Evolutionary conservation across 2,113 vertebrate species (phyloP).

Genomic region (Oxygymnocypris stewartii): DNA sequence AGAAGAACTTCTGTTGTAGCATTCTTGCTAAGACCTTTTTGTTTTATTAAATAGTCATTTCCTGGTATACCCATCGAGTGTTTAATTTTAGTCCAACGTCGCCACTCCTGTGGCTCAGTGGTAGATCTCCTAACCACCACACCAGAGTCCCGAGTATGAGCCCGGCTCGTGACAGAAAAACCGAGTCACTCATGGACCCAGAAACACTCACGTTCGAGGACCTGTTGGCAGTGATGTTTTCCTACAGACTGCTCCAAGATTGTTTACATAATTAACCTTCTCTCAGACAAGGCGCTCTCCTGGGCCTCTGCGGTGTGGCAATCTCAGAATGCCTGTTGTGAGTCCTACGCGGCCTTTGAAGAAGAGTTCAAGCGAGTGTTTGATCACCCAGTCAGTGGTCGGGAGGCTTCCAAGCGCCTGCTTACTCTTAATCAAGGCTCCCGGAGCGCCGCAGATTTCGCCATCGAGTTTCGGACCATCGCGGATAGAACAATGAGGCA

Average conservation of each 20-base stretch:
- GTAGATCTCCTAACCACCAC: no score
- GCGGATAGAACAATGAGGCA: no score
- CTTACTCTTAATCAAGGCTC: neutral
- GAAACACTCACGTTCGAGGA: neutral
- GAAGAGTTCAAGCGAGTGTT: neutral
- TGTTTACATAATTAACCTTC: neutral
- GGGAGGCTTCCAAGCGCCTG: neutral
- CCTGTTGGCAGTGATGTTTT: neutral
- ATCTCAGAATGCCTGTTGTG: neutral
- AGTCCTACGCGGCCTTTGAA: neutral
- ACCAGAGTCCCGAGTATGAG: no score
- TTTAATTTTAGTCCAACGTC: no score
- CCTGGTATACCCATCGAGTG: no score
- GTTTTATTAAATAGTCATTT: no score
- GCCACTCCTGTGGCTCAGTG: no score
- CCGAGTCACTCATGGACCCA: neutral
- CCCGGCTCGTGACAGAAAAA: no score
- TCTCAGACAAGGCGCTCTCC: neutral
- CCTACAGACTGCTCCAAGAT: neutral
- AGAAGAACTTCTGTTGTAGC: no score
- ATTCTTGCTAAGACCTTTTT: no score
- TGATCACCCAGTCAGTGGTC: neutral
- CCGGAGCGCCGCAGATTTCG: no score
- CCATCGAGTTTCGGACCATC: no score
- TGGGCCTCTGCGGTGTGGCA: neutral